Percentiles rank a stretch among this genome's conserved stretches.
Evolutionary conservation across 2,888 invertebrate species (phyloP).

Genomic region (Drosophila hamatofila): DNA sequence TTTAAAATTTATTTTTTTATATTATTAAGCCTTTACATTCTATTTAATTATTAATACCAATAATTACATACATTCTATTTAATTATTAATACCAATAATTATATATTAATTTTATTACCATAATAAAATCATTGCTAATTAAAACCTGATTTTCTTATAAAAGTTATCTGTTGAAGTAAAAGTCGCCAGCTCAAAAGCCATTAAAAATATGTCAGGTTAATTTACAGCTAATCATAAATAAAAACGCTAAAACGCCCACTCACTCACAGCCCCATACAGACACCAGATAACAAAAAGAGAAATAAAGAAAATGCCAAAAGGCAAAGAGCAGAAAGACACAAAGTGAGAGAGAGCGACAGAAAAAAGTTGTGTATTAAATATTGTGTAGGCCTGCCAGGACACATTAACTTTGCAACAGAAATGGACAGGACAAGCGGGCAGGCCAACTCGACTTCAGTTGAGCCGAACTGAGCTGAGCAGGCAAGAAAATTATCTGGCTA

Average conservation of each 20-base stretch:
- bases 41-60: too few relatives aligned
- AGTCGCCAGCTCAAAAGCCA: slow-evolving; percentile 18
- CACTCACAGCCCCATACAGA: slow-evolving; percentile 6
- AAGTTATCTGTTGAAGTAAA: neutral
- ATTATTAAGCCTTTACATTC: too few relatives aligned
- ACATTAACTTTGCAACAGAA: slow-evolving; percentile 62
- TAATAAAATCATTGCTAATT: too few relatives aligned
- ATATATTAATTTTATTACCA: too few relatives aligned
- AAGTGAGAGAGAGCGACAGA: neutral
- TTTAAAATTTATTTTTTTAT: too few relatives aligned
- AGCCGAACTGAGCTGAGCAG: slow-evolving; percentile 67
- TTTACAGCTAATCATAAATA: slow-evolving; percentile 54
- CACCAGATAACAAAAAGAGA: slow-evolving; percentile 25
- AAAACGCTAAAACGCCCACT: slow-evolving; percentile 15
- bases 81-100: too few relatives aligned
- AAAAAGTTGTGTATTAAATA: slow-evolving; percentile 48
- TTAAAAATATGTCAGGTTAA: slow-evolving; percentile 47
- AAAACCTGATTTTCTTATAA: neutral
- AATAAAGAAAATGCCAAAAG: slow-evolving; percentile 41
- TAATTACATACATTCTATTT: too few relatives aligned
- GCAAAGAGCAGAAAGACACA: slow-evolving; percentile 18
- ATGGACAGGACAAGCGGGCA: slow-evolving; percentile 41
- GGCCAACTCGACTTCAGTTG: slow-evolving; percentile 30
- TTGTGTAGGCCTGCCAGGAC: slow-evolving; percentile 59
- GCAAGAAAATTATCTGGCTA: slow-evolving; percentile 71